Evolutionary conservation across 2,888 invertebrate genomes (phyloP), one percentile per base, ranked within the genome.

Genomic region (Panzeria rudis): DNA sequence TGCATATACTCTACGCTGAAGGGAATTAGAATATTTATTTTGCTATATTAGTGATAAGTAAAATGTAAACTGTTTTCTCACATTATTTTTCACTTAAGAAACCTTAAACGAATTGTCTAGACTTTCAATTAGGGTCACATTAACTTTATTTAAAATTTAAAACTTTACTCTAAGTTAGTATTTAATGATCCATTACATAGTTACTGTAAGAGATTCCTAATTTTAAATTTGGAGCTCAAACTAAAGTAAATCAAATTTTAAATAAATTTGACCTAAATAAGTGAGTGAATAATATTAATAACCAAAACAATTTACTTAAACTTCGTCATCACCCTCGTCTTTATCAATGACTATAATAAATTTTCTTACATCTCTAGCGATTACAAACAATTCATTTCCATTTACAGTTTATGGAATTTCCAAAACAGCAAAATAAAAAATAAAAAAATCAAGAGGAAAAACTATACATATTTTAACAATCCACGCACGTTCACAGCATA

Each of bases 401-500:
- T 71, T 72, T 54, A 50, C 32, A 47, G 23, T 44, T 47, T 38
- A 29, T 52, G 52, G 62, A 79, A 79, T 54, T 78, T 79, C 52
- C 41, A 64, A n/a, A n/a, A 75, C 64, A 71, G 66, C 23, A 54
- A 69, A 69, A 54, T 2, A 13, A 13, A 17, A 50, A 56, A 50
- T 29, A 9, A 56, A 47, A 32, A 20, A 44, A 52, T 71, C 62
- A 44, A 44, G 62, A 73, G 15, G 32, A 64, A 83, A 47, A 50
- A 23, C 41, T 8, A 56, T 44, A 85, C 13, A 29, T n/a, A 35
- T 44, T 81, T 82, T 75, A n/a, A 71, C 61, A 85, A 78, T 82
- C 75, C 47, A 71, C 52, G 75, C 81, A 85, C 82, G 85, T 85
- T 64, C n/a, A 25, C 44, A 73, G 54, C 38, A 76, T 56, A 73